Conservation (phyloP, 2,797 vertebrate species). For the Pseudochaenichthys georgianus region DNA sequence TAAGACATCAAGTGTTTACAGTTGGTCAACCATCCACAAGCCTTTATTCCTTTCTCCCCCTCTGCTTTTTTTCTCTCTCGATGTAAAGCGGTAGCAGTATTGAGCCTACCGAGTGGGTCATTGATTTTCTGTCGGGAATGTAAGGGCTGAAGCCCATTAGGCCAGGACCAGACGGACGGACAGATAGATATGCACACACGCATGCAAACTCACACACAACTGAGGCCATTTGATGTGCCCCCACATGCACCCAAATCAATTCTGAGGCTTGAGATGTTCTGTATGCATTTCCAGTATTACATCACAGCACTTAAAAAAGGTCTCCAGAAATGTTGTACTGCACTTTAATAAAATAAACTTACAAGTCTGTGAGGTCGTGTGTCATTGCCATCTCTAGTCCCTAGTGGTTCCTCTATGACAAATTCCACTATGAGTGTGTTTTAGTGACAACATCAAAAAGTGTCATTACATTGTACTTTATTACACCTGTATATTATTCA, state of each 20-base stretch:
- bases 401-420: background rate
- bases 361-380: background rate
- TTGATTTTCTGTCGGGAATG: slow-evolving; percentile 81
- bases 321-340: background rate
- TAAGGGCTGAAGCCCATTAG: slow-evolving; percentile 76
- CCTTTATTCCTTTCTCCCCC: background rate
- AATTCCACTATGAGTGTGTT: background rate
- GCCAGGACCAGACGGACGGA: slow-evolving; percentile 61
- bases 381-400: background rate
- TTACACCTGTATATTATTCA: background rate
- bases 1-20: slow-evolving; percentile 63
- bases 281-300: slow-evolving; percentile 13
- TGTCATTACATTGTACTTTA: background rate
- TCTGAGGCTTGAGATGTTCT: slow-evolving; percentile 2
- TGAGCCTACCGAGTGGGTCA: slow-evolving; percentile 72
- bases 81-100: slow-evolving; percentile 66
- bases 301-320: slow-evolving; percentile 7
- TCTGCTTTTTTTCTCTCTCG: slow-evolving; percentile 39
- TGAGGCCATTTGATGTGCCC: slow-evolving; percentile 36
- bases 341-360: slow-evolving; percentile 7
- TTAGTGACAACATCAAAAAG: slow-evolving; percentile 1
- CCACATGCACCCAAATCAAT: slow-evolving; percentile 57
- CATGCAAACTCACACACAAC: slow-evolving; percentile 28
- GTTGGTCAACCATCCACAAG: slow-evolving; percentile 41
- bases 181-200: slow-evolving; percentile 43